Evolutionary conservation across 2,113 vertebrate genomes (phyloP).

Genomic region (Dolichallabes microphthalmus): DNA sequence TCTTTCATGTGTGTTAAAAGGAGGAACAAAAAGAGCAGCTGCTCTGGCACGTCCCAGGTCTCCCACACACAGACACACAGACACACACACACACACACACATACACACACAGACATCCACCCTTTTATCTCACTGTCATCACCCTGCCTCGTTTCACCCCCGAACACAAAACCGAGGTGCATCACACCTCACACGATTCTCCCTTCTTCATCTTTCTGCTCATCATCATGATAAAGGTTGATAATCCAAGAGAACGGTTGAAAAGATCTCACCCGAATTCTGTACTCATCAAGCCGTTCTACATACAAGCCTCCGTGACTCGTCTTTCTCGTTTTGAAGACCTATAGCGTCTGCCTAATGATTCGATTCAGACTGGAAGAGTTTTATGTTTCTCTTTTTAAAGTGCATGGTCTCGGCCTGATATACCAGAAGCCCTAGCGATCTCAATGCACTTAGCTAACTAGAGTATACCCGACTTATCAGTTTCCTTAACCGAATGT

Average conservation of each 20-base stretch:
- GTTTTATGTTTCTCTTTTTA: background rate
- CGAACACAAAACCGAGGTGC: conserved; percentile 13
- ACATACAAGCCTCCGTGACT: background rate
- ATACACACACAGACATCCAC: conserved; percentile 27
- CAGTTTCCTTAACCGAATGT: background rate
- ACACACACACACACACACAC: conserved; percentile 2
- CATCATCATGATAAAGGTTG: conserved; percentile 22
- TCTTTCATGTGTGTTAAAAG: conserved; percentile 51
- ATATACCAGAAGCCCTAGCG: background rate
- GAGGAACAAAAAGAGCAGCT: conserved; percentile 50
- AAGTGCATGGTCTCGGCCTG: background rate
- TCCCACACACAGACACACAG: background rate
- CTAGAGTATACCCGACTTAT: background rate
- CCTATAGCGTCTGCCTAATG: background rate
- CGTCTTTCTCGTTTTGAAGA: background rate
- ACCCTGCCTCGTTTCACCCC: conserved; percentile 25
- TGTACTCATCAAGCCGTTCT: background rate
- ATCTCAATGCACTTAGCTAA: background rate
- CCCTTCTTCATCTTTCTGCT: conserved; percentile 33
- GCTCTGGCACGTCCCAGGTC: conserved; percentile 37
- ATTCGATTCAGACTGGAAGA: background rate
- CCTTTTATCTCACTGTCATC: conserved; percentile 50
- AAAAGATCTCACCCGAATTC: background rate
- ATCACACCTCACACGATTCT: conserved; percentile 30
- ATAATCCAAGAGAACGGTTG: background rate